Base-by-base conservation (phyloP, 2,888 invertebrate species). In the Dascillus cervinus region DNA sequence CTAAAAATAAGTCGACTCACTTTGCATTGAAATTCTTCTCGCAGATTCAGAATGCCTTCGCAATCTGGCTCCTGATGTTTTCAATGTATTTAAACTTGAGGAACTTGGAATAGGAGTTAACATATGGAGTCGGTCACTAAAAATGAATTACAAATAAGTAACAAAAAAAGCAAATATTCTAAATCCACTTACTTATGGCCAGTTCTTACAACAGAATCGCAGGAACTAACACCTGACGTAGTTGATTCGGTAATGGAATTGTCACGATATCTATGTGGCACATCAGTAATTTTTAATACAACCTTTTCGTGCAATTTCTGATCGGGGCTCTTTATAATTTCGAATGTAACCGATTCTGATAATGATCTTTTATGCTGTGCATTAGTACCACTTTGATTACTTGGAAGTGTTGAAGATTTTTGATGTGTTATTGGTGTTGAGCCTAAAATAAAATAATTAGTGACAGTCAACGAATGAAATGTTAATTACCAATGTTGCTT, bases 31-130 rank as follows among this genome's bases (percentile, higher is more conserved):
- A 23, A 72, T 69, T 26, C 73, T 65, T 37, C 73, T 63, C 27
- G 70, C 66, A 32, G 70, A 61, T 47, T 73, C 70, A 8, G 71
- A 61, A 56, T 69, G 58, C 41, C 67, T 67, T 46, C 64, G 66
- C 32, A 60, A 41, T 43, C 54, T 53, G 14, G 46, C 42, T 11
- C 49, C 51, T 4, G 47, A 32, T 10, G 50, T 48, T 41, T 55
- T 60, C 25, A 64, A 44, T 11, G 62, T 60, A 37, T 56, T 58
- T 46, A 82, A 59, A 66, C 83, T 82, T 35, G 82, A 82, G 43
- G 86, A 81, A 62, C 89, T 90, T 11, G 89, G 86, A 56, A 91
- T 88, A 1, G 91, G 90, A 64, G 89, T 91, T 13, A 92, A 71
- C 26, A 84, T 83, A 52, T 81, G 76, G 44, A 81, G 75, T 59